phyloP scores from a whole-genome alignment of 1,140 invertebrate species.

The Eubasilissa regina region DNA sequence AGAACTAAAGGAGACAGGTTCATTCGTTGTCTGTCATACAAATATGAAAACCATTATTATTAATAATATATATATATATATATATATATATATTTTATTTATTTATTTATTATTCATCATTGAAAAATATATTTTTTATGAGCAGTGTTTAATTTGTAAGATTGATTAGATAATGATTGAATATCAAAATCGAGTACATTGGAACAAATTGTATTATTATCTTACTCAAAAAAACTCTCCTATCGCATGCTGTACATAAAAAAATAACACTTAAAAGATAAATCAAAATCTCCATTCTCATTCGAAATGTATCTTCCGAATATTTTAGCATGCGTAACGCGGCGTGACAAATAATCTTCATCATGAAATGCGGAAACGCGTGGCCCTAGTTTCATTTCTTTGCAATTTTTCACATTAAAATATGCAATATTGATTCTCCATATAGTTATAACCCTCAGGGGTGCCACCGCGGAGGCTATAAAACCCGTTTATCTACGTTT shows the following conservation, averaged over 20 bases:
- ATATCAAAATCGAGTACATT: no score
- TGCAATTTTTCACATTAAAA: slow-evolving; percentile 41
- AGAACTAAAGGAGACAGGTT: no score
- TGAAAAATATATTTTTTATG: no score
- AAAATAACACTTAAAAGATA: slow-evolving; percentile 11
- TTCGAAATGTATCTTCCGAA: slow-evolving; percentile 3
- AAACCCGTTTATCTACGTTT: slow-evolving; percentile 50
- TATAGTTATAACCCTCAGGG: slow-evolving; percentile 4
- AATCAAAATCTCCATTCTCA: slow-evolving; percentile 7
- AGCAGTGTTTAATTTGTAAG: no score
- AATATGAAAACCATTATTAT: no score
- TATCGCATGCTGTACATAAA: not conserved
- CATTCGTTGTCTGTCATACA: no score
- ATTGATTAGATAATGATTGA: no score
- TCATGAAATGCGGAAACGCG: slow-evolving; percentile 10
- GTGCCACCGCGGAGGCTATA: slow-evolving; percentile 22
- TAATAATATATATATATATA: no score
- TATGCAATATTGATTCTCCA: slow-evolving; percentile 47
- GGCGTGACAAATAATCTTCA: not conserved
- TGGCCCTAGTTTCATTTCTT: not conserved
- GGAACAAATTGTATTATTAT: no score
- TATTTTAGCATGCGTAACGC: not conserved
- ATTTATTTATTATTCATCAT: no score
- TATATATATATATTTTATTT: no score
- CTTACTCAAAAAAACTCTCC: no score